phyloP scores from a whole-genome alignment of 2,113 vertebrate genomes.

The Crotalus viridis region DNA sequence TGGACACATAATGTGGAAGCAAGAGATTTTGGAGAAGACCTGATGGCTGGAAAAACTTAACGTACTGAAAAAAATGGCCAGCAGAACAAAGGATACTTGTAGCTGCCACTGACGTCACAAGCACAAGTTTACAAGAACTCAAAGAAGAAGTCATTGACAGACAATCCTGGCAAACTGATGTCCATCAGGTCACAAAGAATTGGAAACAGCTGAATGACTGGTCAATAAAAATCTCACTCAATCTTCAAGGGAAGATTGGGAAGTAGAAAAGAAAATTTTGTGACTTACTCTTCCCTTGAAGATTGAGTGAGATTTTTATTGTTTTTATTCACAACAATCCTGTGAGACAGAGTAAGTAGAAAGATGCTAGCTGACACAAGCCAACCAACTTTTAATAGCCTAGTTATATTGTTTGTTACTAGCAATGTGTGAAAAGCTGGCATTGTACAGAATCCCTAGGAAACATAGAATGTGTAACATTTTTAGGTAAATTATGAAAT shows the following conservation, averaged over 20 bases:
- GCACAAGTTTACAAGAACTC: neutral
- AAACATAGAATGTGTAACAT: neutral
- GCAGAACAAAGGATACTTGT: neutral
- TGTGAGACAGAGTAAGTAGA: neutral
- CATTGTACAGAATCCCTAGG: neutral
- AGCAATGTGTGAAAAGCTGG: neutral
- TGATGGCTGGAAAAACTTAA: neutral
- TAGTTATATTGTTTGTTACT: neutral
- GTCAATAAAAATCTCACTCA: neutral
- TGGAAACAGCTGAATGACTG: neutral
- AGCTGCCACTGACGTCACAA: neutral
- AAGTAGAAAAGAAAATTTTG: too few relatives aligned
- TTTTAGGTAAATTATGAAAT: neutral
- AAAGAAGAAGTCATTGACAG: neutral
- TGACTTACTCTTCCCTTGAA: too few relatives aligned
- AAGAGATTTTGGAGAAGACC: neutral
- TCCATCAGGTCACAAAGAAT: neutral
- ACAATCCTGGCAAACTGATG: neutral
- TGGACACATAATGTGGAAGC: neutral
- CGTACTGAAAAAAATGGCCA: neutral
- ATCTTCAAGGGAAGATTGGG: neutral
- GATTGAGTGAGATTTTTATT: too few relatives aligned
- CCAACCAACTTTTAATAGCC: neutral
- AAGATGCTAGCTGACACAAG: neutral
- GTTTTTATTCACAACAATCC: neutral